Evolutionary conservation across 2,797 vertebrate species (phyloP).

Genomic region (Pipistrellus pipistrellus): DNA sequence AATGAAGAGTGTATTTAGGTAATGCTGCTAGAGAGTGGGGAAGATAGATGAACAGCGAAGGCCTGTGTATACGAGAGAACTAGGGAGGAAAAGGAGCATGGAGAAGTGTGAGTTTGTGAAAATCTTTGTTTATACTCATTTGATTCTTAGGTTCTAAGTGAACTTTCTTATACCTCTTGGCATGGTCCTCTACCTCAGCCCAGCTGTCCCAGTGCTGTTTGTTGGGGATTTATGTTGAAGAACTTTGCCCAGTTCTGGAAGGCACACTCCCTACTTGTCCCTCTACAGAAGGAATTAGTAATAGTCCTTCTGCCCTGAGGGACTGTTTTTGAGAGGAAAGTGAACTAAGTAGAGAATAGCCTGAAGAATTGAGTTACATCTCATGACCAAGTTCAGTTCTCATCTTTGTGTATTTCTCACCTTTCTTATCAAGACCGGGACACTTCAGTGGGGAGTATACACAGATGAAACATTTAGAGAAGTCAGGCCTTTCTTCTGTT

Average conservation of each 20-base stretch:
- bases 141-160: not conserved
- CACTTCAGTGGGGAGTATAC: accelerated
- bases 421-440: accelerated
- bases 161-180: not conserved
- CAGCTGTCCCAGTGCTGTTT: not conserved
- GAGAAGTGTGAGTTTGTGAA: no score
- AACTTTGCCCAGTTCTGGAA: not conserved
- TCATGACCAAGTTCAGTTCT: not conserved
- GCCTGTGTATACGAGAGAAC: no score
- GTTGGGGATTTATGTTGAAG: not conserved
- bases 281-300: not conserved
- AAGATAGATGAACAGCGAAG: no score
- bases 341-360: not conserved
- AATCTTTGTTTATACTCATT: no score
- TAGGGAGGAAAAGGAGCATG: no score
- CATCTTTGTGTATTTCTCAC: not conserved
- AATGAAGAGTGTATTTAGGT: no score
- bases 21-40: no score
- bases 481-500: not conserved
- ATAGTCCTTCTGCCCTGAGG: not conserved
- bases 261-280: not conserved
- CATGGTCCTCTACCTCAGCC: not conserved
- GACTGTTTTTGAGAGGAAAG: not conserved
- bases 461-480: not conserved
- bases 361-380: no score